phyloP scores from a whole-genome alignment of 1,140 invertebrate genomes.

The Arion vulgaris region DNA sequence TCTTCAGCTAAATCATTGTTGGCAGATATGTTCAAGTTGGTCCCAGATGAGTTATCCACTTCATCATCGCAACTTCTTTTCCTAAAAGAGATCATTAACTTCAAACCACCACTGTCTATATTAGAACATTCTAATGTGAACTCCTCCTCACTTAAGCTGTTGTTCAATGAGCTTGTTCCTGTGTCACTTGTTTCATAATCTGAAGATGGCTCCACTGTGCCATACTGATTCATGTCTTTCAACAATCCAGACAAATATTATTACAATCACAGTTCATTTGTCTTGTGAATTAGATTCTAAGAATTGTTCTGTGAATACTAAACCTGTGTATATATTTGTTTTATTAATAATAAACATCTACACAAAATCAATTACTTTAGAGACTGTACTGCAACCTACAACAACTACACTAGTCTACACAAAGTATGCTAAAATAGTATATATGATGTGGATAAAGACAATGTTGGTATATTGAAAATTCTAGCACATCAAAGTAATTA shows the following conservation, averaged over 20 bases:
- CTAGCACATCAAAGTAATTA: too few relatives aligned
- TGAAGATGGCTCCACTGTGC: neutral
- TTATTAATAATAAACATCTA: too few relatives aligned
- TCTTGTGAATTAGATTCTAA: neutral
- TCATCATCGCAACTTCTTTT: conserved; percentile 33
- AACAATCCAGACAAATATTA: neutral
- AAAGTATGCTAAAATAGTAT: too few relatives aligned
- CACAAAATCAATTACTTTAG: too few relatives aligned
- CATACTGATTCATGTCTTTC: conserved; percentile 32
- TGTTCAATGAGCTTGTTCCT: neutral
- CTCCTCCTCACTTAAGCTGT: conserved; percentile 19
- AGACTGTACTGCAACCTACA: too few relatives aligned
- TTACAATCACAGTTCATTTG: neutral
- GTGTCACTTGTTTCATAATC: conserved; percentile 20
- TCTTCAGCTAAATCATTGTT: conserved; percentile 11
- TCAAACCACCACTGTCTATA: conserved; percentile 29
- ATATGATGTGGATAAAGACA: too few relatives aligned
- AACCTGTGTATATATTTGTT: too few relatives aligned
- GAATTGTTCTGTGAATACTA: neutral
- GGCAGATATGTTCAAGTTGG: conserved; percentile 16
- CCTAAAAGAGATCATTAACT: conserved; percentile 30
- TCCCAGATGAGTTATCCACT: conserved; percentile 18
- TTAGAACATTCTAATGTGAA: conserved; percentile 20
- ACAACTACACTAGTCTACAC: too few relatives aligned
- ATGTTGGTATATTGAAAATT: too few relatives aligned